Conservation (phyloP, 2,113 vertebrate genomes). For the Sminthopsis crassicaudata region DNA sequence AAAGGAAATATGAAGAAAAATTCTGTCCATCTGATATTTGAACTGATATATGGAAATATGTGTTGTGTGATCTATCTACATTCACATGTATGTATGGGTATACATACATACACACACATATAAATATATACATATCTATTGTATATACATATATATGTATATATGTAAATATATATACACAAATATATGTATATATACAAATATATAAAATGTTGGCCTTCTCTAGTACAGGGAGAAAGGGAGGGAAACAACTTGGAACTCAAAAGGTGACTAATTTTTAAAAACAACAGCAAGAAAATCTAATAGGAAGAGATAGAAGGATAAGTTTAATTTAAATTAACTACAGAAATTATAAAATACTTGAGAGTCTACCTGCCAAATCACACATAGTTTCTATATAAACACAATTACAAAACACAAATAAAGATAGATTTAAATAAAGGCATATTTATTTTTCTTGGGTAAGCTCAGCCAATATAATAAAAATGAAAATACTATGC, state of each 20-base stretch:
- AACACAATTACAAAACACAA: not conserved
- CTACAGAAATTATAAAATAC: not conserved
- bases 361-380: not conserved
- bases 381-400: not conserved
- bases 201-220: not conserved
- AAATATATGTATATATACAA: no score
- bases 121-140: no score
- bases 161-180: no score
- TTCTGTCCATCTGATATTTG: not conserved
- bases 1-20: not conserved
- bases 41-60: not conserved
- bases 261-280: not conserved
- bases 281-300: not conserved
- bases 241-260: not conserved
- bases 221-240: not conserved
- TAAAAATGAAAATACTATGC: not conserved
- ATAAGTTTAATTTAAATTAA: not conserved
- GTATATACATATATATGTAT: no score
- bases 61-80: not conserved
- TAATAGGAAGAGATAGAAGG: not conserved
- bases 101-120: no score
- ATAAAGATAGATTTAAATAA: not conserved
- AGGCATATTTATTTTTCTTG: not conserved
- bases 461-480: not conserved
- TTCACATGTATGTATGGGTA: no score